Evolutionary conservation across 2,888 invertebrate species (phyloP).

Genomic region (Diplolepis rosae): DNA sequence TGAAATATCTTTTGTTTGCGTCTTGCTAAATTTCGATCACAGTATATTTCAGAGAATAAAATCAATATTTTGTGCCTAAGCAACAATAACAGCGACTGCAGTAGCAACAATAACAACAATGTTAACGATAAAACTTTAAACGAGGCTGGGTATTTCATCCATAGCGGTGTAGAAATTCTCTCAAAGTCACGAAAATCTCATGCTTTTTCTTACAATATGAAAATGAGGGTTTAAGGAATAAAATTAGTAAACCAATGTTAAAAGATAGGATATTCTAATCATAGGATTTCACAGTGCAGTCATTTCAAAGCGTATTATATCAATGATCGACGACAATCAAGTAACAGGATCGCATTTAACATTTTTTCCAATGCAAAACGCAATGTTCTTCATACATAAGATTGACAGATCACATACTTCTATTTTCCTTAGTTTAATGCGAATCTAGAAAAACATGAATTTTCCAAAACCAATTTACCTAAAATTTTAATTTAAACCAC

Average conservation of each 20-base stretch:
- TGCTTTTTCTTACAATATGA: neutral
- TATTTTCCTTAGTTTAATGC: neutral
- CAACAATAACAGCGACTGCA: conserved; percentile 27
- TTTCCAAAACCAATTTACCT: conserved; percentile 2
- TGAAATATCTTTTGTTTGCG: neutral
- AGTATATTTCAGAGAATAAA: neutral
- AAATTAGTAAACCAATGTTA: conserved; percentile 17
- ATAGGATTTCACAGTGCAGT: conserved; percentile 30
- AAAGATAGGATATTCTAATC: conserved; percentile 24
- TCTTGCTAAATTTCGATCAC: conserved; percentile 14
- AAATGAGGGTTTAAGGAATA: conserved; percentile 11
- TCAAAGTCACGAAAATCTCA: neutral
- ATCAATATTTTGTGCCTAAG: conserved; percentile 2
- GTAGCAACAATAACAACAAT: conserved; percentile 48
- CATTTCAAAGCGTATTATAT: conserved; percentile 22
- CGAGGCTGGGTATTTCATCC: conserved; percentile 12
- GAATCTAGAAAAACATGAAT: neutral
- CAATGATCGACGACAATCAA: conserved; percentile 7
- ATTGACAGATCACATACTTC: conserved; percentile 13
- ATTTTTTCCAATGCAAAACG: conserved; percentile 7
- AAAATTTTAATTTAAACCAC: conserved; percentile 1
- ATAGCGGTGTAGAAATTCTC: conserved; percentile 21
- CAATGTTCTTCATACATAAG: conserved; percentile 14
- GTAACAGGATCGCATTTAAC: neutral
- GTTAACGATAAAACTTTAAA: conserved; percentile 42